Conservation (phyloP, 2,888 invertebrate species). For the Steromphala cineraria region DNA sequence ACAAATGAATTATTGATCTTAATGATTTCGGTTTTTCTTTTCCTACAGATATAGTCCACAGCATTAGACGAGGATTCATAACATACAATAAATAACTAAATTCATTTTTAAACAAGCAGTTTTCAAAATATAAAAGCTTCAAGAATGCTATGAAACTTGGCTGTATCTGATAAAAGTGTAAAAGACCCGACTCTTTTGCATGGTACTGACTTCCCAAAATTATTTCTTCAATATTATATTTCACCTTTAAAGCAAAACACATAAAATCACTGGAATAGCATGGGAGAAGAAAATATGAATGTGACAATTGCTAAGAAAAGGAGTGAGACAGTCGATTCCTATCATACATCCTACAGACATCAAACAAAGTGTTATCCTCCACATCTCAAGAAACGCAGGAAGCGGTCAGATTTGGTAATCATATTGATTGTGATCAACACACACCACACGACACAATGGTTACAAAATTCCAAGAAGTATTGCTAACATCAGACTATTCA, state of each 20-base stretch:
- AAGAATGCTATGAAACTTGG: too few species aligned
- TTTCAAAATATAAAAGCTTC: too few species aligned
- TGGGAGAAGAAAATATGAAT: not conserved
- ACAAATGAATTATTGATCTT: too few species aligned
- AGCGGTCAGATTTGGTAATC: not conserved
- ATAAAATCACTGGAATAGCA: not conserved
- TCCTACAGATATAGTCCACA: too few species aligned
- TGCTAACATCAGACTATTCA: too few species aligned
- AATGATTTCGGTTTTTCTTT: too few species aligned
- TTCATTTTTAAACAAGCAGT: too few species aligned
- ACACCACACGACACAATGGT: not conserved
- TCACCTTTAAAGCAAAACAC: not conserved
- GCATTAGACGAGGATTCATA: too few species aligned
- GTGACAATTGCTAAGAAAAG: not conserved
- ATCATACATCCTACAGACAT: not conserved
- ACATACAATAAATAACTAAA: too few species aligned
- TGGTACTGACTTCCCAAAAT: not conserved
- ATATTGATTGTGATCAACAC: not conserved
- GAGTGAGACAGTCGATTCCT: not conserved
- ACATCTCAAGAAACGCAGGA: not conserved
- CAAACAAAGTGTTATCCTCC: not conserved
- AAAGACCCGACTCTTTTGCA: too few species aligned
- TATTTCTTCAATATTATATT: not conserved
- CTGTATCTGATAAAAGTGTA: too few species aligned
- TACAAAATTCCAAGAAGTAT: not conserved